phyloP scores from a whole-genome alignment of 2,797 vertebrate species.

The Myotis myotis region DNA sequence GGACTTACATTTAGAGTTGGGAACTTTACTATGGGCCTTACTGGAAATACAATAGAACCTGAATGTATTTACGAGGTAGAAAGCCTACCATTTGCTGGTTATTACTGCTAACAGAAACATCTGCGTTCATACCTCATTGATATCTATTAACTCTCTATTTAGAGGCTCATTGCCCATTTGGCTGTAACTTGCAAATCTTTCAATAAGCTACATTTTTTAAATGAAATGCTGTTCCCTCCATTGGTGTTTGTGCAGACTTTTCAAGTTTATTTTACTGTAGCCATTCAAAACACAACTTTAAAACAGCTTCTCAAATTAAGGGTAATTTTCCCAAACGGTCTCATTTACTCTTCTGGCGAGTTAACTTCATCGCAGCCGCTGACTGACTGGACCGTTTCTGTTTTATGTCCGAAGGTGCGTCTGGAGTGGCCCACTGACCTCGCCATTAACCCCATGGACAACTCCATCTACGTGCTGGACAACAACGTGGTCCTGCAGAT shows the following conservation, averaged over 20 bases:
- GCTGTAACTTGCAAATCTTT: slow-evolving; percentile 32
- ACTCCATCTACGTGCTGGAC: slow-evolving; percentile 96
- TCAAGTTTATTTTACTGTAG: not conserved
- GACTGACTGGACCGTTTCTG: slow-evolving; percentile 58
- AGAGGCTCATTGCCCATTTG: slow-evolving; percentile 4
- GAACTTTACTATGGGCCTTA: not conserved
- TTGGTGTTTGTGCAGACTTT: slow-evolving; percentile 6
- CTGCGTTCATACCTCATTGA: slow-evolving; percentile 3
- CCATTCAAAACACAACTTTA: slow-evolving; percentile 33
- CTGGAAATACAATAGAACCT: slow-evolving; percentile 56
- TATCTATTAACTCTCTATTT: slow-evolving; percentile 24
- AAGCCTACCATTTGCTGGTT: not conserved
- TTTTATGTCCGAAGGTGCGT: slow-evolving; percentile 88
- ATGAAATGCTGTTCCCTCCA: slow-evolving; percentile 39
- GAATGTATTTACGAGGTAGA: not conserved
- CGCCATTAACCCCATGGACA: slow-evolving; percentile 97
- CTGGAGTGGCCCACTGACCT: slow-evolving; percentile 98
- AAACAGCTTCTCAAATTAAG: slow-evolving; percentile 54
- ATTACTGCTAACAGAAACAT: not conserved
- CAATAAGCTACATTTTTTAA: not conserved
- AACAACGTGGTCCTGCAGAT: slow-evolving; percentile 97
- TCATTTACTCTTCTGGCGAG: not conserved
- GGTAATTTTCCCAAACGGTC: slow-evolving; percentile 21
- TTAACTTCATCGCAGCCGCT: not conserved
- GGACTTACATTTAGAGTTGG: slow-evolving; percentile 52